Conservation (phyloP, 1,140 invertebrate genomes). For the Subanguina moxae region DNA sequence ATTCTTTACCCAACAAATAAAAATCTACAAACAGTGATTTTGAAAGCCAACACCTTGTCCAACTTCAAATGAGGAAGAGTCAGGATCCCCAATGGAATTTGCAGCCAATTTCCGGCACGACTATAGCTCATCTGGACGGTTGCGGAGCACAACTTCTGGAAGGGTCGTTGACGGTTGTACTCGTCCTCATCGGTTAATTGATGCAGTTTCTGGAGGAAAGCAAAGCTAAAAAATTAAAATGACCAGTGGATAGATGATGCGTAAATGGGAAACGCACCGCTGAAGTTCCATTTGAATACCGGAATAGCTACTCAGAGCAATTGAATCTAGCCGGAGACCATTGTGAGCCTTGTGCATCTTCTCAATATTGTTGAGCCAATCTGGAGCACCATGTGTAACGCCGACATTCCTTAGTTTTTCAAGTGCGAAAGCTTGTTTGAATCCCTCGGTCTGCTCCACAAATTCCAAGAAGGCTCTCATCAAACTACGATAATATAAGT, state of each 20-base stretch:
- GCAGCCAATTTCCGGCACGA: background rate
- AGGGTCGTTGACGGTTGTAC: constrained; percentile 1
- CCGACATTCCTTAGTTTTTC: constrained; percentile 1
- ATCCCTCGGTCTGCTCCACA: background rate
- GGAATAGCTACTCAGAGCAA: background rate
- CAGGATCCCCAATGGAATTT: background rate
- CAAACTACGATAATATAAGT: background rate
- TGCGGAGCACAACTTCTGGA: background rate
- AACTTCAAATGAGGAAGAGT: background rate
- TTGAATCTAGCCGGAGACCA: background rate
- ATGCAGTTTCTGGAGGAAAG: background rate
- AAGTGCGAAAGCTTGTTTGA: background rate
- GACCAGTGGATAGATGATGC: background rate
- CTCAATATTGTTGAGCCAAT: background rate
- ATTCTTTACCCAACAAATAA: too few relatives aligned
- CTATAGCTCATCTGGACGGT: background rate
- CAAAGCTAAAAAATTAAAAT: background rate
- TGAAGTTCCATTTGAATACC: background rate
- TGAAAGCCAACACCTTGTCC: too few relatives aligned
- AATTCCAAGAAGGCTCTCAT: background rate
- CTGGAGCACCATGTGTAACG: background rate
- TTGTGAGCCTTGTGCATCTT: background rate
- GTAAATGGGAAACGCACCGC: background rate
- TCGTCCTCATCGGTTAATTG: background rate
- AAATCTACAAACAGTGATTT: too few relatives aligned